These are phyloP conservation scores for Drosophila ficusphila DNA, from an alignment of 1,140 invertebrate species.

Conservation along the genomic window DNA sequence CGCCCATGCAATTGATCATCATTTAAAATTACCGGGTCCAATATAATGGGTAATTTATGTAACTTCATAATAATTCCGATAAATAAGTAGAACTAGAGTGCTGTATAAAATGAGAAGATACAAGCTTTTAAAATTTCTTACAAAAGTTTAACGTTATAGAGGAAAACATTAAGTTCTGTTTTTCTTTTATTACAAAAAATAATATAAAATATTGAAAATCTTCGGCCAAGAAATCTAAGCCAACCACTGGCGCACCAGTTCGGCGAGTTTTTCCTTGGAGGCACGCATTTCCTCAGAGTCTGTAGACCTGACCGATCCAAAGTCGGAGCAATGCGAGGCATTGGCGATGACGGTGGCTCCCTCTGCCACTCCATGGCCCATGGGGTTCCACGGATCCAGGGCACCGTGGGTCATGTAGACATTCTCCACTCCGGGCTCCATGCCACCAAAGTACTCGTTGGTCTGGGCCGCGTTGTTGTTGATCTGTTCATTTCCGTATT, in stretches of 20 bases:
- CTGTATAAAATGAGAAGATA: too few species aligned
- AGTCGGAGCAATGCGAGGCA: conserved; percentile 89
- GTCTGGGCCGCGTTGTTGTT: conserved; percentile 85
- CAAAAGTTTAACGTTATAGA: not conserved
- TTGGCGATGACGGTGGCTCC: conserved; percentile 84
- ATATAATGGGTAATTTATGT: too few species aligned
- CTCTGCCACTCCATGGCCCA: conserved; percentile 86
- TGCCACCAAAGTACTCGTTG: conserved; percentile 87
- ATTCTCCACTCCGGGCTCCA: conserved; percentile 86
- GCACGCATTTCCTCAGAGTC: conserved; percentile 86
- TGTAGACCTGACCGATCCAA: conserved; percentile 85
- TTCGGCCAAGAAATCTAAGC: conserved; percentile 30
- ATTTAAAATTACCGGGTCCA: too few species aligned
- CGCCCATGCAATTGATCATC: too few species aligned
- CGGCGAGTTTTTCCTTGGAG: conserved; percentile 86
- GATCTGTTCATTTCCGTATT: conserved; percentile 85
- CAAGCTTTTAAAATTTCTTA: not conserved
- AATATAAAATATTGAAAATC: conserved; percentile 7
- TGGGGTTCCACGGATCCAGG: conserved; percentile 88
- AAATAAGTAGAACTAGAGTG: too few species aligned
- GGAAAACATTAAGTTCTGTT: not conserved
- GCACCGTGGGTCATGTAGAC: conserved; percentile 87
- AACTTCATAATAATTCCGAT: too few species aligned
- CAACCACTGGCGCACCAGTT: conserved; percentile 86
- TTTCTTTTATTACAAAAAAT: conserved; percentile 15